Evolutionary conservation across 2,113 vertebrate species (phyloP), one percentile per base, ranked within the genome.

Genomic region (Ahaetulla prasina): DNA sequence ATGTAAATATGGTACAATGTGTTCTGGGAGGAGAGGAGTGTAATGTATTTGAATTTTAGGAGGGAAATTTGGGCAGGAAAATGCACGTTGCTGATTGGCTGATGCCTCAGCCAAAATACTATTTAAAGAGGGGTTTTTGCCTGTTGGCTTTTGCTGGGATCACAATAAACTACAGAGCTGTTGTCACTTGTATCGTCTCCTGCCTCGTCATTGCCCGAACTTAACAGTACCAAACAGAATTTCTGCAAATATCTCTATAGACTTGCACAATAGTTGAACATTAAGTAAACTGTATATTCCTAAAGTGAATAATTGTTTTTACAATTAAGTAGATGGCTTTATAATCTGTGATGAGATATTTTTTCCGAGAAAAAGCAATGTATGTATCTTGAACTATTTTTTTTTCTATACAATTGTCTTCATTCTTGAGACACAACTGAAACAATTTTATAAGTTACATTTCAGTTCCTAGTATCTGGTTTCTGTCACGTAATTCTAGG

Each of bases 401-500:
- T 54, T 80, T 80, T 80, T 22, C 89, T 60, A 47, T 10, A 18
- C 57, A 25, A 63, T 4, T 50, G 30, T 90, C 74, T 63, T 90
- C 18, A 16, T 57, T 93, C 91, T 57, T 53, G 22, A 90, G 18
- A n/a, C n/a, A 25, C 60, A 0, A 27, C 9, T 89, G 85, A 74
- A 49, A 50, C 30, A 87, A 47, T 63, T 92, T 14, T 90, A 92
- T 52, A 4, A 90, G 50, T 27, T 9, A 11, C 89, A 94, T 68
- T n/a, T 88, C 27, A 80, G 55, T 57, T 23, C 87, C 88, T 86
- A 90, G 16, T 89, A 92, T 0, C 11, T 9, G 47, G 74, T 74
- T 55, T 57, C 0, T 0, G 43, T 0, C 63, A 4, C 85, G 50
- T 5, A 9, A 74, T 91, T 63, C 54, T 0, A 8, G 0, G 47